Evolutionary conservation across 2,888 invertebrate species (phyloP), one percentile per base, ranked within the genome.

Genomic region (Halictus quadricinctus): DNA sequence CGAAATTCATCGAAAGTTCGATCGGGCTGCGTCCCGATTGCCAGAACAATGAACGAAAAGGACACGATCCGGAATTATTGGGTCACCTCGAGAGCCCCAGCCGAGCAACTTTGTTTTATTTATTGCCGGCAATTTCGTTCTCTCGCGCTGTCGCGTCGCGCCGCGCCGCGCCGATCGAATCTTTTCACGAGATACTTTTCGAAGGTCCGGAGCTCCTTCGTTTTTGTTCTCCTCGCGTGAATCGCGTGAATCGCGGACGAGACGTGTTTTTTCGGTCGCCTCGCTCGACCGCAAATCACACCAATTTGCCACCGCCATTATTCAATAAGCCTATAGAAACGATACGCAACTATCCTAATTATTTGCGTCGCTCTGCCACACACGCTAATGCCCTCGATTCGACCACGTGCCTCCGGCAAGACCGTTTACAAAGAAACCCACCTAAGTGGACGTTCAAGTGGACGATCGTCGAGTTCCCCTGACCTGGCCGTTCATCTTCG

Each of bases 1-100:
- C 74, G 75, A 86, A 80, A 86, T 83, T 86, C 77, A 46, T 80
- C 72, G 13, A 58, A 41, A 83, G 74, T n/a, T 75, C 76, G 36
- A 36, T 75, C n/a, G 64, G 70, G 70, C 58, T n/a, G 64, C 43
- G 46, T 70, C n/a, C 73, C 13, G 50, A 76, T 76, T 54, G 72
- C 36, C 70, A 46, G 72, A 36, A 72, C 41, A n/a, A n/a, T 18
- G 15, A 10, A 5, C 6, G 75, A 69, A 69, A 58, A 58, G n/a
- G 58, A n/a, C 58, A 58, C 58, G 58, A 58, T n/a, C 58, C 12
- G n/a, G 29, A 29, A 29, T 64, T 64, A 29, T 64, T 64, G 64
- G 29, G n/a, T 58, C n/a, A n/a, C 58, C 58, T 12, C n/a, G 21
- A n/a, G n/a, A n/a, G 21, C 54, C 21, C 54, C 21, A 21, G 12